A percentile compares a stretch with the other conserved stretches of the same genome.
These are phyloP conservation scores for Gouania willdenowi DNA, from an alignment of 2,797 vertebrate genomes.

Conservation along the genomic window DNA sequence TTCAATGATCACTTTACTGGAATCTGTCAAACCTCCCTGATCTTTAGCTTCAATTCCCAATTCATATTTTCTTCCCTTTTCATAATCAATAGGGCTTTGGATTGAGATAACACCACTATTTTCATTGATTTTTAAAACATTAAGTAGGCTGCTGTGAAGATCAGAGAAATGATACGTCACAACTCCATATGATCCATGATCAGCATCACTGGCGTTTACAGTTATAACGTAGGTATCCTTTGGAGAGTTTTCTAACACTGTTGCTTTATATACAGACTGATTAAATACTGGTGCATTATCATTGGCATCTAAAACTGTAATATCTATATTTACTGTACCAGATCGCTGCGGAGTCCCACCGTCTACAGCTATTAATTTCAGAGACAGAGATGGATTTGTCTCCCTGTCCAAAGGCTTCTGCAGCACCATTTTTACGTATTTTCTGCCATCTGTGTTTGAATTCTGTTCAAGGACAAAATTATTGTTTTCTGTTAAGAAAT, in stretches of 20 bases:
- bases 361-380: slow-evolving; percentile 70
- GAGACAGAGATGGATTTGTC: slow-evolving; percentile 33
- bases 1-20: slow-evolving; percentile 48
- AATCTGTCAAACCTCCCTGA: slow-evolving; percentile 38
- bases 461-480: neutral
- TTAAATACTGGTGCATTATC: slow-evolving; percentile 69
- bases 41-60: slow-evolving; percentile 47
- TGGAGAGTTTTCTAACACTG: slow-evolving; percentile 30
- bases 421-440: neutral
- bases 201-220: slow-evolving; percentile 57
- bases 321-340: slow-evolving; percentile 63
- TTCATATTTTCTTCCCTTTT: neutral
- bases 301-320: slow-evolving; percentile 65
- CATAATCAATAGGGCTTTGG: neutral
- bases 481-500: neutral
- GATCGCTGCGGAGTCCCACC: slow-evolving; percentile 68
- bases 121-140: neutral
- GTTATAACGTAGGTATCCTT: slow-evolving; percentile 20
- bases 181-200: neutral
- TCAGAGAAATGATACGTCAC: neutral
- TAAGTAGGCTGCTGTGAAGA: neutral
- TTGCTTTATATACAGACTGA: slow-evolving; percentile 43
- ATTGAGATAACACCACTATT: neutral
- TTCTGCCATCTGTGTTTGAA: neutral
- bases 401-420: neutral